Base-by-base conservation (phyloP, 2,888 invertebrate genomes). In the Drosophila subquinaria region DNA sequence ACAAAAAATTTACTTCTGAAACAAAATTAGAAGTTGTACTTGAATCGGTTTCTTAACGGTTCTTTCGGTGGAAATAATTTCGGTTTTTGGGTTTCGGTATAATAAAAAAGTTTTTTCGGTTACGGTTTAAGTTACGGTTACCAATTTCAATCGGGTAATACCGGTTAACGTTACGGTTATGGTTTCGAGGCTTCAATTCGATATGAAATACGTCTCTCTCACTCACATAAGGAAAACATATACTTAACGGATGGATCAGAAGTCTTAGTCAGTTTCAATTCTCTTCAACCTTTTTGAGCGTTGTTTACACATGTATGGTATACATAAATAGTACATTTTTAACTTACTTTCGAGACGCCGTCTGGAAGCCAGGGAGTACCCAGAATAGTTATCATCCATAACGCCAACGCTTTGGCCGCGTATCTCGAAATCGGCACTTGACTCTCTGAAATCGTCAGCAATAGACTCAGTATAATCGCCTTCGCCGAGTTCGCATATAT, bases 301-400 rank as follows among this genome's bases (percentile, higher is more conserved):
- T 30, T 43, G 59, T 51, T 47, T 20, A 56, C 35, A 57, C 27
- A 30, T 27, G 27, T 27, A 27, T 27, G 27, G 40, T 40, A 51
- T n/a, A 36, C 20, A 23, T 47, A 47, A 6, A 11, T 55, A 62
- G 4, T 64, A 64, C 15, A 63, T 67, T 9, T 45, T n/a, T n/a
- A 85, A 90, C 90, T 90, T 90, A 90, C 90, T 73, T 79, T 90
- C 90, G 72, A 74, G 73, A 48, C 94, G 94, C 93, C 94, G 94
- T 90, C 95, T 94, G 38, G 95, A 95, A 91, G 94, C 94, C 93
- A 94, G 94, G 73, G 93, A 95, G 87, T 95, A 94, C 83, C 93
- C 93, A 80, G 95, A 94, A 73, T 85, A 89, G 79, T 91, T 86
- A 76, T 92, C 92, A 87, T 92, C 92, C 92, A 91, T 91, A 73